Evolutionary conservation across 2,888 invertebrate species (phyloP).

Genomic region (Hemicrepidius hirtus): DNA sequence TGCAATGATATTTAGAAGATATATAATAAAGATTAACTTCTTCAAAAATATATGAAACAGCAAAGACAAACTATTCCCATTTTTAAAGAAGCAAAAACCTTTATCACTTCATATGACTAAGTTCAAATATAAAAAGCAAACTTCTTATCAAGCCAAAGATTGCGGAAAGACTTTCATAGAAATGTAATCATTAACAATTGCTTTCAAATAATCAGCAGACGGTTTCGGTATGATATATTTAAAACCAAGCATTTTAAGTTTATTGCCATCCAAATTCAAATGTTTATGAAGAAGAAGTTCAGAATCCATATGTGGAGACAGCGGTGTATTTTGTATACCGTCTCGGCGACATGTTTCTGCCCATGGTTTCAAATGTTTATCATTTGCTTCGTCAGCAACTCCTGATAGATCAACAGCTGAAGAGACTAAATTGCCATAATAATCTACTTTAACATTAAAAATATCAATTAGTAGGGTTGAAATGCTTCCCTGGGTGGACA

Average conservation of each 20-base stretch:
- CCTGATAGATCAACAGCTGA: constrained; percentile 87
- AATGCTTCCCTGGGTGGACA: constrained; percentile 90
- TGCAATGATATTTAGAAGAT: constrained; percentile 6
- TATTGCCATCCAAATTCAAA: constrained; percentile 82
- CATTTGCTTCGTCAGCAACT: constrained; percentile 93
- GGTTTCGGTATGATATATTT: constrained; percentile 77
- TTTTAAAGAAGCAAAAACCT: constrained; percentile 25
- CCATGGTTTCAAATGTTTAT: constrained; percentile 95
- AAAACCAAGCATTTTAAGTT: constrained; percentile 79
- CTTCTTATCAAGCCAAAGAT: constrained; percentile 72
- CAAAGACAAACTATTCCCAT: background rate
- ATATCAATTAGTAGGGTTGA: constrained; percentile 87
- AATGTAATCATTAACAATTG: constrained; percentile 88
- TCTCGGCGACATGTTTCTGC: constrained; percentile 88
- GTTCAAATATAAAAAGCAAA: background rate
- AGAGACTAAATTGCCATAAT: constrained; percentile 88
- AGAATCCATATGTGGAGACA: constrained; percentile 90
- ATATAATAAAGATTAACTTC: no score
- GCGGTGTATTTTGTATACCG: constrained; percentile 86
- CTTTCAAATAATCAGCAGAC: constrained; percentile 68
- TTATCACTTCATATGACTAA: constrained; percentile 30
- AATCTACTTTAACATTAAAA: constrained; percentile 90
- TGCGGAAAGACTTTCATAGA: constrained; percentile 89
- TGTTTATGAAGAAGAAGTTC: constrained; percentile 89
- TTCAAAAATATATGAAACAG: background rate